A percentile compares a stretch with the other conserved stretches of the same genome.
Evolutionary conservation across 1,140 invertebrate genomes (phyloP).

Genomic region (Spodoptera litura): DNA sequence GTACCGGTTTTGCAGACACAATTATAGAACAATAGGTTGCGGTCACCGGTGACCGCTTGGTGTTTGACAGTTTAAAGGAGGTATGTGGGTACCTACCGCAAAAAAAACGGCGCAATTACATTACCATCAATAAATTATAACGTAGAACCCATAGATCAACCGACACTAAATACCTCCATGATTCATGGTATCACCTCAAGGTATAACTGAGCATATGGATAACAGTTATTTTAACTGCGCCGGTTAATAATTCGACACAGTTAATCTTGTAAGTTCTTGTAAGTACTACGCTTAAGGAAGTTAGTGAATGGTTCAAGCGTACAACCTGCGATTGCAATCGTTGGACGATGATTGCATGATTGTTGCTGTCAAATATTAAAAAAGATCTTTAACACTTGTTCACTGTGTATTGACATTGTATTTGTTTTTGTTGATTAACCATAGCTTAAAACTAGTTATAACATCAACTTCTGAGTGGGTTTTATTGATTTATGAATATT

Average conservation of each 20-base stretch:
- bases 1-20: no score
- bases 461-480: background rate
- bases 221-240: slow-evolving; percentile 16
- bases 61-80: no score
- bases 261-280: background rate
- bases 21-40: no score
- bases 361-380: background rate
- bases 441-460: background rate
- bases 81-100: no score
- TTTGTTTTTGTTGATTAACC: no score
- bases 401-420: no score
- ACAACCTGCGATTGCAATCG: background rate
- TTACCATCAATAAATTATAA: background rate
- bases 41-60: no score
- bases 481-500: no score
- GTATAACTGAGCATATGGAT: slow-evolving; percentile 13
- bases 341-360: background rate
- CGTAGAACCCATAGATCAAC: slow-evolving; percentile 13
- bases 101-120: no score
- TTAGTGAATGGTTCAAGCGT: background rate
- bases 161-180: background rate
- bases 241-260: slow-evolving; percentile 16
- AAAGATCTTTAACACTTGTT: background rate
- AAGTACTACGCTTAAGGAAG: background rate
- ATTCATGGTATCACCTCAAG: slow-evolving; percentile 14